Evolutionary conservation across 2,797 vertebrate genomes (phyloP).

Genomic region (Gallinago stenura): DNA sequence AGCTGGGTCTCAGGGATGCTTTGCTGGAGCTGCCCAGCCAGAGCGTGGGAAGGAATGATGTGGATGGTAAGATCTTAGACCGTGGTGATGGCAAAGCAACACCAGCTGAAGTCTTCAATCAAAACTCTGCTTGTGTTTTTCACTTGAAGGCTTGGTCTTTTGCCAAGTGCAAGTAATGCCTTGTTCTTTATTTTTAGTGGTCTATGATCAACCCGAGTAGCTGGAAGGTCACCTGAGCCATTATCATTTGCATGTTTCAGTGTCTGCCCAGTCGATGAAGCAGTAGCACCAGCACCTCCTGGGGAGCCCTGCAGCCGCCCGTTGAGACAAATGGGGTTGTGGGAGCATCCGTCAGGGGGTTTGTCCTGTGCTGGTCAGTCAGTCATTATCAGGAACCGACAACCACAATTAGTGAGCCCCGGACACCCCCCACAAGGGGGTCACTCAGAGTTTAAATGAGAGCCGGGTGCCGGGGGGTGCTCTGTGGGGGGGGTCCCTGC

Average conservation of each 20-base stretch:
- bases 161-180: not conserved
- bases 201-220: not conserved
- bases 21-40: not conserved
- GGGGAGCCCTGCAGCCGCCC: not conserved
- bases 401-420: not conserved
- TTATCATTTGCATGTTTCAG: not conserved
- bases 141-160: not conserved
- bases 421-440: not conserved
- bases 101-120: not conserved
- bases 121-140: not conserved
- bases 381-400: not conserved
- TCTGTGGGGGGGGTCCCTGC: not conserved
- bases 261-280: not conserved
- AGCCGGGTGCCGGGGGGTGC: not conserved
- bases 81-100: not conserved
- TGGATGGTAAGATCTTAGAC: not conserved
- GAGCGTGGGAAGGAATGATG: fast-evolving
- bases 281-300: not conserved
- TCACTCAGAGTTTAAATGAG: not conserved
- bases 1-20: not conserved
- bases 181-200: not conserved
- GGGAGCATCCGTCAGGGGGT: not conserved
- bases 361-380: not conserved
- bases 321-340: not conserved
- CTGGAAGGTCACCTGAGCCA: not conserved